Evolutionary conservation across 2,113 vertebrate genomes (phyloP).

Genomic region (Hystrix cristata): DNA sequence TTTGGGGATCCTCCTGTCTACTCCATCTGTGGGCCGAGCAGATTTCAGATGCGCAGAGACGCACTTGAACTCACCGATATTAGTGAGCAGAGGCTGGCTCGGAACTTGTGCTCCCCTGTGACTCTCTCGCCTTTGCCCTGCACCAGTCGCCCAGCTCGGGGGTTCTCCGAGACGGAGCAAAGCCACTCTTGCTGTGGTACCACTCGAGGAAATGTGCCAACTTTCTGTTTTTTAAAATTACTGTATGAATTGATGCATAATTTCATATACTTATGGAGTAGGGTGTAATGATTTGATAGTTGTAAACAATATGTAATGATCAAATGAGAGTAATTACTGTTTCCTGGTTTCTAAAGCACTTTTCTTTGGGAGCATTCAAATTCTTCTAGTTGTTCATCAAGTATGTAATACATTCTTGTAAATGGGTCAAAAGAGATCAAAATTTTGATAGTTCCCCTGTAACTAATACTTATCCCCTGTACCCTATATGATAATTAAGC

Average conservation of each 20-base stretch:
- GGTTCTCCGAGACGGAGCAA: no score
- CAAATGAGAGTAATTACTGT: neutral
- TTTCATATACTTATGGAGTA: neutral
- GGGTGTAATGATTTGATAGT: neutral
- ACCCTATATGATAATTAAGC: neutral
- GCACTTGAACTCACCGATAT: neutral
- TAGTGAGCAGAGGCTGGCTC: neutral
- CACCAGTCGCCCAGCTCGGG: fast-evolving
- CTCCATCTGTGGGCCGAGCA: neutral
- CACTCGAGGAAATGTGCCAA: neutral
- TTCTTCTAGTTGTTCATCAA: neutral
- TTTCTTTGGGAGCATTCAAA: neutral
- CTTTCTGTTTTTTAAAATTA: neutral
- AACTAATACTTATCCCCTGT: neutral
- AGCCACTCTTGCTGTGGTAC: neutral
- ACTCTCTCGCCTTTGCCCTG: neutral
- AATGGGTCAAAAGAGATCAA: neutral
- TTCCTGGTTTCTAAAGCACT: neutral
- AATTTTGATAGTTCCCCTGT: neutral
- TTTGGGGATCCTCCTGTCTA: neutral
- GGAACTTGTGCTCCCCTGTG: neutral
- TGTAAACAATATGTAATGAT: neutral
- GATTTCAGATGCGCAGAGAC: neutral
- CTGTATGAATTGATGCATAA: neutral
- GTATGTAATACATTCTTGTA: neutral